Percentiles rank a stretch among this genome's conserved stretches.
These are phyloP conservation scores for Myotis vivesi DNA, from an alignment of 2,797 vertebrate genomes.

Conservation along the genomic window DNA sequence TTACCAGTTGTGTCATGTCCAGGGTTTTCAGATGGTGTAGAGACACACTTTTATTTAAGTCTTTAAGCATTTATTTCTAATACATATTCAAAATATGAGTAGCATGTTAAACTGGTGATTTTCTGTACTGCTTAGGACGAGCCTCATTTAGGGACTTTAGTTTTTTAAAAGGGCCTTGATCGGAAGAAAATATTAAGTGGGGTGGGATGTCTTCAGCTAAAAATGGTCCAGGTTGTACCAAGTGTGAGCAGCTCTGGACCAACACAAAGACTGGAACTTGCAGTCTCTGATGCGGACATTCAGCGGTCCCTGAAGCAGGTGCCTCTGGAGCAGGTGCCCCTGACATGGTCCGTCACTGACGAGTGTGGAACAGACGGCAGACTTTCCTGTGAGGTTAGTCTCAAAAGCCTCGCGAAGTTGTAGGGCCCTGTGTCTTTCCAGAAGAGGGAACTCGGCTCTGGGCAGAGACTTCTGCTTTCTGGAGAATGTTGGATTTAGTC, in stretches of 20 bases:
- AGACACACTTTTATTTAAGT: not conserved
- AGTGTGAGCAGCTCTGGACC: not conserved
- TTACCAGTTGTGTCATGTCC: not conserved
- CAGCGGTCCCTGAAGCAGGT: not conserved
- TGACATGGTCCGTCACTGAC: not conserved
- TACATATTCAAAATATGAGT: not conserved
- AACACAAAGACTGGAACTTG: not conserved
- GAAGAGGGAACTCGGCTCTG: not conserved
- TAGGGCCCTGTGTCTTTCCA: not conserved
- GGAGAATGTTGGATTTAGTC: not conserved
- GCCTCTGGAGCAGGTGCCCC: accelerated
- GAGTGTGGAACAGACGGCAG: too few relatives aligned
- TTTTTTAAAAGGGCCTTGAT: not conserved
- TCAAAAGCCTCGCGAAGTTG: not conserved
- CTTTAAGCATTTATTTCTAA: not conserved
- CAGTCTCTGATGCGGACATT: not conserved
- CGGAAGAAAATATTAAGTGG: not conserved
- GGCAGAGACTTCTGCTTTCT: not conserved
- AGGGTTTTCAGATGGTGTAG: not conserved
- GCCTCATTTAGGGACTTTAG: not conserved
- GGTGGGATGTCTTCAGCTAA: too few relatives aligned
- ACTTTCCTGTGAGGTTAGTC: not conserved
- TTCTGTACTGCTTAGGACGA: not conserved
- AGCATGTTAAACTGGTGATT: not conserved
- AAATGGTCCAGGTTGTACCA: too few relatives aligned